phyloP scores from a whole-genome alignment of 2,888 invertebrate genomes.

The Dicyrtoma fusca region DNA sequence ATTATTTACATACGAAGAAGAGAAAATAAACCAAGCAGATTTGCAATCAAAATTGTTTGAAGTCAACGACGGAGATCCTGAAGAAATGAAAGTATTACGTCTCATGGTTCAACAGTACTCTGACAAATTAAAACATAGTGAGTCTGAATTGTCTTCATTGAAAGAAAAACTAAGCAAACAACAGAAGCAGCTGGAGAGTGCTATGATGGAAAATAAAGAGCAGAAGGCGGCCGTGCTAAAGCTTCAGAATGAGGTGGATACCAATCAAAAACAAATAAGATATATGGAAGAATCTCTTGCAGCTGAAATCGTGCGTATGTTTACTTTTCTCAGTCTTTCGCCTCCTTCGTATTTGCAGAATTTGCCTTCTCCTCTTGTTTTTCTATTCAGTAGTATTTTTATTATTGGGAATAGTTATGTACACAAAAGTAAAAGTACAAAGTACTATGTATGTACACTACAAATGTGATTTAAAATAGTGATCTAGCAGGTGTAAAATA shows the following conservation, averaged over 20 bases:
- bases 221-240: neutral
- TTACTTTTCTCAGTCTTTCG: slow-evolving; percentile 2
- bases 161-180: slow-evolving; percentile 17
- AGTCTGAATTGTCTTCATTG: slow-evolving; percentile 5
- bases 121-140: slow-evolving; percentile 20
- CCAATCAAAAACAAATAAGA: slow-evolving; percentile 26
- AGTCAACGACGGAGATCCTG: slow-evolving; percentile 6
- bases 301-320: slow-evolving; percentile 38
- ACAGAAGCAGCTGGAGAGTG: slow-evolving; percentile 12
- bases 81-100: slow-evolving; percentile 16
- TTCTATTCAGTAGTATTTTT: neutral
- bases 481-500: too few species aligned
- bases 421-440: too few species aligned
- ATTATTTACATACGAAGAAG: slow-evolving; percentile 88
- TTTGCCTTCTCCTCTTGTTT: neutral
- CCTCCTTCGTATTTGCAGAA: neutral
- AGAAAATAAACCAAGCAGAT: slow-evolving; percentile 84
- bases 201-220: slow-evolving; percentile 2
- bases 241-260: slow-evolving; percentile 19
- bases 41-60: slow-evolving; percentile 67
- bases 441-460: too few species aligned
- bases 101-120: slow-evolving; percentile 11
- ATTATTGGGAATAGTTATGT: too few species aligned
- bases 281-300: slow-evolving; percentile 32
- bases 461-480: too few species aligned